These are phyloP conservation scores for Anthonomus grandis DNA, from an alignment of 1,140 invertebrate species.

Conservation along the genomic window DNA sequence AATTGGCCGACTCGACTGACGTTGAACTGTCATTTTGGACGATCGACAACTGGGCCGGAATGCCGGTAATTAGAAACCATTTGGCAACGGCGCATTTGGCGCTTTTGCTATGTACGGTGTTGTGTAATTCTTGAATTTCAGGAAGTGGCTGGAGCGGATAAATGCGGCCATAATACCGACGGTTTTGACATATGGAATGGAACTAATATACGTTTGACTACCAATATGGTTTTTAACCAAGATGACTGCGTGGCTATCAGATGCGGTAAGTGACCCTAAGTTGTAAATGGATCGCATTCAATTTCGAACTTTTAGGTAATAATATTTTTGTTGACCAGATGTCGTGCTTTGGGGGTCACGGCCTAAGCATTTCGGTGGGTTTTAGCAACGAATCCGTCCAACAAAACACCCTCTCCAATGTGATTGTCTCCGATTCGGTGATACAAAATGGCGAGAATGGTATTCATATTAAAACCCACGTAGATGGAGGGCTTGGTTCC, in stretches of 20 bases:
- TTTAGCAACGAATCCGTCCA: conserved; percentile 1
- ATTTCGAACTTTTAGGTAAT: conserved; percentile 1
- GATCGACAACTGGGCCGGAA: conserved; percentile 18
- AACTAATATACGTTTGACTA: conserved; percentile 5
- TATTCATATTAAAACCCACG: conserved; percentile 31
- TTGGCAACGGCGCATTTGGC: too few species aligned
- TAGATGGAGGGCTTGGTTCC: conserved; percentile 10
- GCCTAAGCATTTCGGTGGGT: conserved; percentile 21
- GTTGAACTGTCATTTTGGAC: conserved; percentile 13
- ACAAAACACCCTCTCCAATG: conserved; percentile 13
- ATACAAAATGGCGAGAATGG: conserved; percentile 14
- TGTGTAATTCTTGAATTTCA: not conserved
- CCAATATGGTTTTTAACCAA: conserved; percentile 10
- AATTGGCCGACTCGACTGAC: conserved; percentile 14
- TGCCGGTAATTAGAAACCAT: not conserved
- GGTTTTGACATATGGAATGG: conserved; percentile 6
- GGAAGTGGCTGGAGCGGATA: not conserved
- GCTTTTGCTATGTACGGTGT: not conserved
- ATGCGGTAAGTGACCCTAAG: not conserved
- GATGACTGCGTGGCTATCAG: conserved; percentile 22
- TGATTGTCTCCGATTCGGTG: conserved; percentile 14
- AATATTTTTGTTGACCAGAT: conserved; percentile 18
- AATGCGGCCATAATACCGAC: conserved; percentile 17
- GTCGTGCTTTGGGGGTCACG: conserved; percentile 22
- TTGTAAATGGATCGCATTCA: not conserved